Conservation (phyloP, 2,797 vertebrate species). For the Podarcis lilfordi region DNA sequence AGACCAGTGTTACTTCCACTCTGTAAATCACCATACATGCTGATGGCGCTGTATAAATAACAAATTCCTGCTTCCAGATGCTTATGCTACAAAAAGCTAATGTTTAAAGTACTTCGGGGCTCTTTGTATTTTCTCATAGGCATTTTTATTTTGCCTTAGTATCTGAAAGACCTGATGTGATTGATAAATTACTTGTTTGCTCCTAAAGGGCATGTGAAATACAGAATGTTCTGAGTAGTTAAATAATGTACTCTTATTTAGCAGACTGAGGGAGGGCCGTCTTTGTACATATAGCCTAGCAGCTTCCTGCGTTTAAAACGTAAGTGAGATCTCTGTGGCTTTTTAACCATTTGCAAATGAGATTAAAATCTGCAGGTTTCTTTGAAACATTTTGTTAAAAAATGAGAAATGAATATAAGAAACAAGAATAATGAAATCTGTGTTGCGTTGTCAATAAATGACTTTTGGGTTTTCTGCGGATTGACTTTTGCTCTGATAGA, state of each 20-base stretch:
- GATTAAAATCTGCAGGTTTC: background rate
- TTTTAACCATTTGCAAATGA: background rate
- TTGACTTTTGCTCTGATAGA: no score
- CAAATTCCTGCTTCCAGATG: background rate
- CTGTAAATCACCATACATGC: background rate
- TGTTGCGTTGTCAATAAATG: no score
- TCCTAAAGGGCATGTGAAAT: background rate
- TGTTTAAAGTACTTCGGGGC: background rate
- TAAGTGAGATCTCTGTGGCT: background rate
- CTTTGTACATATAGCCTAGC: background rate
- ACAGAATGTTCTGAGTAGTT: background rate
- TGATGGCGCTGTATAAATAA: constrained; percentile 6
- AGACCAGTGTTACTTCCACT: background rate
- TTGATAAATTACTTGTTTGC: background rate
- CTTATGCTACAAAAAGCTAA: background rate
- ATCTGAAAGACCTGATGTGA: background rate
- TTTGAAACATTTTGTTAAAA: no score
- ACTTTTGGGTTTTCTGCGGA: no score
- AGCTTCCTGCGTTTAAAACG: background rate
- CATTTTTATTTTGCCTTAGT: background rate
- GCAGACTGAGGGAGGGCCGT: background rate
- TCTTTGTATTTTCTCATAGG: background rate
- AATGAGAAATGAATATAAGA: no score
- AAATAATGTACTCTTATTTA: constrained; percentile 7
- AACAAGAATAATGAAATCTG: no score